A percentile compares a stretch with the other conserved stretches of the same genome.
Conservation (phyloP, 2,797 vertebrate genomes). For the Protonibea diacanthus region DNA sequence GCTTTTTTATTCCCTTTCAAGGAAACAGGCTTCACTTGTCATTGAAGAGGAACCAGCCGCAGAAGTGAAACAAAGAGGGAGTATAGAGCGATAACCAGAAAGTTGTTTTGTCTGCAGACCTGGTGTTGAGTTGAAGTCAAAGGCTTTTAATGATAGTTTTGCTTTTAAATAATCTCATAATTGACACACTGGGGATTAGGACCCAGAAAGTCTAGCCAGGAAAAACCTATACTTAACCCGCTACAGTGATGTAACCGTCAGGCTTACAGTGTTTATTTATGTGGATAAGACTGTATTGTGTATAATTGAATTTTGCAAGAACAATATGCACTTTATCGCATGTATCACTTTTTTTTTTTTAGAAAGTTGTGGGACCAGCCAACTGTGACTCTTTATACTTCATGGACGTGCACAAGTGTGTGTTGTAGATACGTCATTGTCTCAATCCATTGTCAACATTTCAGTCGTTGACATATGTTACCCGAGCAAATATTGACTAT, state of each 20-base stretch:
- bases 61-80: constrained; percentile 27
- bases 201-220: not conserved
- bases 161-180: constrained; percentile 33
- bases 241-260: not conserved
- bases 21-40: constrained; percentile 54
- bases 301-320: not conserved
- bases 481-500: not conserved
- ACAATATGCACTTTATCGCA: not conserved
- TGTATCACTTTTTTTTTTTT: not conserved
- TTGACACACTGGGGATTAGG: constrained; percentile 12
- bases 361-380: not conserved
- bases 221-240: constrained; percentile 24
- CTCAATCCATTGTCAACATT: not conserved
- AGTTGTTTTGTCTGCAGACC: constrained; percentile 27
- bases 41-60: constrained; percentile 17
- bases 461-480: not conserved
- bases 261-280: not conserved
- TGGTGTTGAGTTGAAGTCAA: constrained; percentile 31
- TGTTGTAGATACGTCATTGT: not conserved
- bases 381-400: not conserved
- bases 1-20: constrained; percentile 63
- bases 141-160: constrained; percentile 37
- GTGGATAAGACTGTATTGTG: not conserved
- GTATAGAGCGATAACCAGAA: constrained; percentile 12
- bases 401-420: not conserved